Conservation (phyloP, 2,797 vertebrate genomes). For the Sebastes variabilis region DNA sequence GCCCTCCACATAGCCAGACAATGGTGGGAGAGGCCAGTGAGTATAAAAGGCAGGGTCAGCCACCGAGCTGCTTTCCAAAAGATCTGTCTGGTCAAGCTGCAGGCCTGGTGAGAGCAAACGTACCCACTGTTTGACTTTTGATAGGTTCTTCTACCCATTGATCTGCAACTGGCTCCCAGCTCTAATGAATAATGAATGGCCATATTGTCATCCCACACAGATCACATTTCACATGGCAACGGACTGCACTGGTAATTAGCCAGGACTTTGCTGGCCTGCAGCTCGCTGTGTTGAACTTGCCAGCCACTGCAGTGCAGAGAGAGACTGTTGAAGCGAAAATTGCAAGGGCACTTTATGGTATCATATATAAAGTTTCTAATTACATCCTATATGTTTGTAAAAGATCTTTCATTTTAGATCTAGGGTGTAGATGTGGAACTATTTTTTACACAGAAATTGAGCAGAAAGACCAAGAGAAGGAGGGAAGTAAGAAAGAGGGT, state of each 20-base stretch:
- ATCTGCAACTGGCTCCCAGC: constrained; percentile 73
- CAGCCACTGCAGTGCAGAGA: constrained; percentile 40
- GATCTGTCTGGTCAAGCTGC: constrained; percentile 43
- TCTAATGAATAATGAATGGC: constrained; percentile 85
- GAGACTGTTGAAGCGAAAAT: constrained; percentile 4
- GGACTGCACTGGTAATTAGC: constrained; percentile 72
- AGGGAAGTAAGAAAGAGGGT: not conserved
- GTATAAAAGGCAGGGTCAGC: constrained; percentile 4
- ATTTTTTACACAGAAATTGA: not conserved
- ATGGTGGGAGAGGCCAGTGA: not conserved
- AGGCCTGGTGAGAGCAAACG: constrained; percentile 44
- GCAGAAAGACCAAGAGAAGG: not conserved
- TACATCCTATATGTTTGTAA: not conserved
- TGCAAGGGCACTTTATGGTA: constrained; percentile 14
- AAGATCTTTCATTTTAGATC: not conserved
- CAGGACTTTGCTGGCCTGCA: constrained; percentile 55
- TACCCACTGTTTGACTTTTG: constrained; percentile 72
- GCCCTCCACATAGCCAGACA: constrained; percentile 22
- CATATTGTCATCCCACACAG: constrained; percentile 79
- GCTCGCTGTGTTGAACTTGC: constrained; percentile 40
- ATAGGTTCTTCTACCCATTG: constrained; percentile 70
- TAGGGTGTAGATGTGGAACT: not conserved
- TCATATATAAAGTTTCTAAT: constrained; percentile 10
- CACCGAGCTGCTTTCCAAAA: constrained; percentile 27
- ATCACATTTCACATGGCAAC: constrained; percentile 81